These are phyloP conservation scores for Ariopsis seemanni DNA, from an alignment of 2,113 vertebrate species.

Conservation along the genomic window DNA sequence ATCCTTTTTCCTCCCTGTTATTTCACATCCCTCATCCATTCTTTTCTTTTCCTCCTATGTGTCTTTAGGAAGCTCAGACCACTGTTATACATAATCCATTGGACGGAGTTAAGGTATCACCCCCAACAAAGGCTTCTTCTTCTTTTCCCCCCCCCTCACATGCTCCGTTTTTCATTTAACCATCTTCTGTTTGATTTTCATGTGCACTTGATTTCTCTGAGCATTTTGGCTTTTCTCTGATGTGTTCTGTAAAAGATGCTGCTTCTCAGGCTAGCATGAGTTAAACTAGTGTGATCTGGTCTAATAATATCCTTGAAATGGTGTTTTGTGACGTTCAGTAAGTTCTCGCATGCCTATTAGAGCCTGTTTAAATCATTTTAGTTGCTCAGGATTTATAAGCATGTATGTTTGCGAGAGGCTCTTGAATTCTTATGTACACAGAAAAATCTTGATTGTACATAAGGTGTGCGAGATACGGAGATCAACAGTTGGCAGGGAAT, in stretches of 20 bases:
- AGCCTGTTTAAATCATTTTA: neutral
- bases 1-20: constrained; percentile 5
- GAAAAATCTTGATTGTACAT: neutral
- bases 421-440: neutral
- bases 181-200: constrained; percentile 37
- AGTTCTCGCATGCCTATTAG: neutral
- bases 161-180: constrained; percentile 30
- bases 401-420: constrained; percentile 34
- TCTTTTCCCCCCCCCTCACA: neutral
- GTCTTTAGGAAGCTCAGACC: constrained; percentile 73
- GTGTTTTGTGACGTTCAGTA: neutral
- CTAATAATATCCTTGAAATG: neutral
- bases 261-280: neutral
- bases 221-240: constrained; percentile 38
- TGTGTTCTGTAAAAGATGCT: constrained; percentile 5
- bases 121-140: constrained; percentile 2
- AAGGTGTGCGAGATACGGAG: constrained; percentile 24
- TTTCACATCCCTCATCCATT: constrained; percentile 29
- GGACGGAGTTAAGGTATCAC: constrained; percentile 72
- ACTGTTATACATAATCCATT: constrained; percentile 77
- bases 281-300: neutral
- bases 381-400: neutral
- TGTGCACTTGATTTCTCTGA: constrained; percentile 36
- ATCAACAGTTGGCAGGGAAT: constrained; percentile 45
- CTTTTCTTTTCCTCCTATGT: constrained; percentile 40